Conservation (phyloP, 1,140 invertebrate genomes). For the Patella vulgata region DNA sequence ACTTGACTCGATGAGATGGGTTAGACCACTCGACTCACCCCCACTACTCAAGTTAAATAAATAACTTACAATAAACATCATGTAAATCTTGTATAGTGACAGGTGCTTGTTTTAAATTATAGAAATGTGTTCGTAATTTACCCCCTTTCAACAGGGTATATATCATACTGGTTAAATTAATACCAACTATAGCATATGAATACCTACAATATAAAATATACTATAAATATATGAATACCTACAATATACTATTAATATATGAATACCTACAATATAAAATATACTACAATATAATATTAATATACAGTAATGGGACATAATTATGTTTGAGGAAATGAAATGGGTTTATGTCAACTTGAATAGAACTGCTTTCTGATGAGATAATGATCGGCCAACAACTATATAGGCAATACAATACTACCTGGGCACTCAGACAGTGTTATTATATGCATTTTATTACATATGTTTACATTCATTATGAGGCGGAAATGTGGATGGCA, state of each 20-base stretch:
- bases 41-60: too few relatives aligned
- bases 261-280: constrained; percentile 68
- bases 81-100: constrained; percentile 86
- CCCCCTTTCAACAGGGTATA: constrained; percentile 83
- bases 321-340: neutral
- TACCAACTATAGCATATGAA: constrained; percentile 80
- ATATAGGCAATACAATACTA: too few relatives aligned
- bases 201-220: constrained; percentile 64
- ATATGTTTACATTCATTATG: too few relatives aligned
- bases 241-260: constrained; percentile 70
- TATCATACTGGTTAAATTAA: constrained; percentile 94
- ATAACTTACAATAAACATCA: constrained; percentile 87
- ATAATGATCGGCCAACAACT: too few relatives aligned
- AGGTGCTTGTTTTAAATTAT: constrained; percentile 75
- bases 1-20: too few relatives aligned
- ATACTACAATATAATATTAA: constrained; percentile 57
- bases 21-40: too few relatives aligned
- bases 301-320: constrained; percentile 66
- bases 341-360: too few relatives aligned
- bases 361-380: too few relatives aligned
- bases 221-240: neutral
- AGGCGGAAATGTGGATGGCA: too few relatives aligned
- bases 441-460: too few relatives aligned
- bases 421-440: too few relatives aligned
- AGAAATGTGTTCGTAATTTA: constrained; percentile 90